Base-by-base conservation (phyloP, 2,888 invertebrate genomes). In the Podabrus alpinus region DNA sequence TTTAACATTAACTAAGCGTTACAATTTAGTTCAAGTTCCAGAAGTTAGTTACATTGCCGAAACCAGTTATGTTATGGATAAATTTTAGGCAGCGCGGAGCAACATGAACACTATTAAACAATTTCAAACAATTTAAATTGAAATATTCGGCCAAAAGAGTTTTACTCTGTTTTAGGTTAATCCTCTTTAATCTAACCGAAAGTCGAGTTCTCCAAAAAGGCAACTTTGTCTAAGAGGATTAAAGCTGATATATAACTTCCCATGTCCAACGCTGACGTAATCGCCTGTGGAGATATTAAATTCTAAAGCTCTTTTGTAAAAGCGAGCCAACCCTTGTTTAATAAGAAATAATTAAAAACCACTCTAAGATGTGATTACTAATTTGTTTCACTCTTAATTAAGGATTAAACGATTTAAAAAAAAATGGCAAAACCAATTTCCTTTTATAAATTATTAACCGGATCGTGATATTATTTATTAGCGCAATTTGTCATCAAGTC, bases 211-310 rank as follows among this genome's bases (percentile, higher is more conserved):
- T 80, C 84, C 82, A 83, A 84, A 85, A 84, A 85, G 85, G 84
- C 84, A 85, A 84, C 85, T 84, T 84, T 83, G 82, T 83, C 82
- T 84, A 85, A 85, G 85, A 82, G 84, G 85, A 85, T 85, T 85
- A 85, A 80, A 78, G 81, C 81, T 85, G 85, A 85, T 85, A 85
- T 85, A 85, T 85, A 85, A 85, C 85, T 84, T 83, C 81, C 81
- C 81, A 81, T 84, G 82, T 81, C 81, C 82, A 81, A 81, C 80
- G 79, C 79, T 79, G 79, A 81, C 80, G 79, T 84, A 83, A 83
- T 83, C 82, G 80, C 80, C 80, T 80, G 75, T 82, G 82, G 84
- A 83, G 83, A 83, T 82, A 81, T 83, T 84, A 83, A 83, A 83
- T 84, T 84, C 81, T 79, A 81, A 81, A 84, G 79, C 68, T 62